A percentile compares a stretch with the other conserved stretches of the same genome.
Evolutionary conservation across 2,113 vertebrate species (phyloP).

Genomic region (Zapus hudsonius): DNA sequence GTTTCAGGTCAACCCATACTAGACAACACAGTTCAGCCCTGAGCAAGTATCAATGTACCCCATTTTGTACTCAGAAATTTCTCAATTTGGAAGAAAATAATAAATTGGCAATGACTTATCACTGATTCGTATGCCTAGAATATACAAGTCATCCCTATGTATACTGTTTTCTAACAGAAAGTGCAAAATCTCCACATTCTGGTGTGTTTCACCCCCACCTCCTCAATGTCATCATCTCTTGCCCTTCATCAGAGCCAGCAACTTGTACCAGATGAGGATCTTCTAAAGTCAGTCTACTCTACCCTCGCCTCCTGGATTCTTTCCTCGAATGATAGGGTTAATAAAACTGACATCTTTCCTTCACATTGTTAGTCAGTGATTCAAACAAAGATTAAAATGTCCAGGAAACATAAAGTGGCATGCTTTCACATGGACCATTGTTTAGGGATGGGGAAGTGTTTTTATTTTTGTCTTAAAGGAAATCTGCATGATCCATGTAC

Average conservation of each 20-base stretch:
- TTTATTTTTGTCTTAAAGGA: constrained; percentile 77
- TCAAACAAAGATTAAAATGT: constrained; percentile 55
- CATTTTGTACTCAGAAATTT: not conserved
- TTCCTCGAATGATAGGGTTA: constrained; percentile 29
- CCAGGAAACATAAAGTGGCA: constrained; percentile 74
- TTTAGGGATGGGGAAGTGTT: constrained; percentile 69
- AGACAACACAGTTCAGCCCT: not conserved
- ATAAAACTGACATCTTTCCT: constrained; percentile 29
- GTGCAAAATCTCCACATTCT: not conserved
- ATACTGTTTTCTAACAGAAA: not conserved
- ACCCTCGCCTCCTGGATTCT: not conserved
- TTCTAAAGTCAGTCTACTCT: not conserved
- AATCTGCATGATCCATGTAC: constrained; percentile 75
- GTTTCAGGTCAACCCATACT: not conserved
- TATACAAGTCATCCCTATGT: not conserved
- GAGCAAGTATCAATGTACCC: not conserved
- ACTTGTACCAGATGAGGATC: not conserved
- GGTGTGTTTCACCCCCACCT: not conserved
- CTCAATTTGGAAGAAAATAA: not conserved
- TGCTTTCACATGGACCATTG: constrained; percentile 70
- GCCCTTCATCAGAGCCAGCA: not conserved
- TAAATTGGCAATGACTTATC: not conserved
- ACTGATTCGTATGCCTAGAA: not conserved
- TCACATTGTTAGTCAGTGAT: constrained; percentile 46
- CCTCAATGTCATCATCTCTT: not conserved